phyloP scores from a whole-genome alignment of 2,113 vertebrate species.

The Uropsilus gracilis region DNA sequence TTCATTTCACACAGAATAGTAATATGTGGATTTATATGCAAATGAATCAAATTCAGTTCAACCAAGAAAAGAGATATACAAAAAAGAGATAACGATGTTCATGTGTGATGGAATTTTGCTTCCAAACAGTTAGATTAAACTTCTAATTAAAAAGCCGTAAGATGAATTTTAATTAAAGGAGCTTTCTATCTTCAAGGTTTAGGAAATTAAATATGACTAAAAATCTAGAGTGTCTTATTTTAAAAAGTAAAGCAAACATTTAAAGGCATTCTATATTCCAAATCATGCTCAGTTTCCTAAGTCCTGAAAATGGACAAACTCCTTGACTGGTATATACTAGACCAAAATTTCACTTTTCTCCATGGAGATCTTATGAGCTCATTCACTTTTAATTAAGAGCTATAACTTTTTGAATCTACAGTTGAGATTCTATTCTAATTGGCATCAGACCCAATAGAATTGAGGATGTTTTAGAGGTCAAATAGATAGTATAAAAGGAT shows the following conservation, averaged over 20 bases:
- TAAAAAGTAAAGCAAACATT: too few species aligned
- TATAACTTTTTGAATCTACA: too few species aligned
- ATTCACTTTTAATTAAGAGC: too few species aligned
- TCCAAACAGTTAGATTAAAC: constrained; percentile 23
- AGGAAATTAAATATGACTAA: background rate
- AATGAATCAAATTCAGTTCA: background rate
- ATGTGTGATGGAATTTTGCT: constrained; percentile 29
- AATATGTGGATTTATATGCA: background rate
- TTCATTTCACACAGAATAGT: background rate
- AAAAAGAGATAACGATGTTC: background rate
- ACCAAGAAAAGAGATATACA: background rate
- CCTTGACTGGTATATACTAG: background rate
- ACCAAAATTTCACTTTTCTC: background rate
- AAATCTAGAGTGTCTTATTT: background rate
- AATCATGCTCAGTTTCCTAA: constrained; percentile 5
- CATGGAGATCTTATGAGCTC: background rate
- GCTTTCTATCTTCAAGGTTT: background rate
- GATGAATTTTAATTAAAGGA: constrained; percentile 16
- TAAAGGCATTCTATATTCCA: background rate
- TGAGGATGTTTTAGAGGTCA: too few species aligned
- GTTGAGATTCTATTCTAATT: too few species aligned
- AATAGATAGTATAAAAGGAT: too few species aligned
- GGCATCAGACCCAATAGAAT: too few species aligned
- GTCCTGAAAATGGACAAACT: background rate
- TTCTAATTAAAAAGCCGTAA: background rate